Evolutionary conservation across 2,888 invertebrate genomes (phyloP).

Genomic region (Eupithecia subumbrata): DNA sequence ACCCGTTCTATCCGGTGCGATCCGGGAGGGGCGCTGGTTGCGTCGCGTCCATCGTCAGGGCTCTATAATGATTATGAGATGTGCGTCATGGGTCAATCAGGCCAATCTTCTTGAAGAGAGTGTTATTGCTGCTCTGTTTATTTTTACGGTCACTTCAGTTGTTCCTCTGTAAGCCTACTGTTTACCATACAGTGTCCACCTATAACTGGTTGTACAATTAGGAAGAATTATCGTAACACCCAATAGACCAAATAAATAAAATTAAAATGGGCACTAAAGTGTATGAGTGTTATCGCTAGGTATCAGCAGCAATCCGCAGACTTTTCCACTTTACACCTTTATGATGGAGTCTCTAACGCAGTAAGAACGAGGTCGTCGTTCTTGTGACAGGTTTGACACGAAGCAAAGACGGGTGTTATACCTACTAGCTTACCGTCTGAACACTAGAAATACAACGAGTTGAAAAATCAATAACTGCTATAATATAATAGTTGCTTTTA

Average conservation of each 20-base stretch:
- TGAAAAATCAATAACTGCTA: background rate
- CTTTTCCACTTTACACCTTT: background rate
- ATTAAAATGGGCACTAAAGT: background rate
- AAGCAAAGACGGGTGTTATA: conserved; percentile 1
- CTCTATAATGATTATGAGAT: background rate
- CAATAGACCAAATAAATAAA: too few relatives aligned
- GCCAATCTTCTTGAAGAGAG: too few relatives aligned
- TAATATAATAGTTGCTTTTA: background rate
- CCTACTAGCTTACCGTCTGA: background rate
- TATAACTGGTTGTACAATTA: too few relatives aligned
- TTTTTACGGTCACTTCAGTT: too few relatives aligned
- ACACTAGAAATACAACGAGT: background rate
- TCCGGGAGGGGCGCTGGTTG: background rate
- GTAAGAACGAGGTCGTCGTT: conserved; percentile 32
- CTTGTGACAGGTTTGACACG: conserved; percentile 43
- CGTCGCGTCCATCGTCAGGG: background rate
- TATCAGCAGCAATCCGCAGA: background rate
- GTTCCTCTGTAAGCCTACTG: too few relatives aligned
- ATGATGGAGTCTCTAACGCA: background rate
- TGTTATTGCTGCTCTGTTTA: too few relatives aligned
- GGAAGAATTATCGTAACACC: too few relatives aligned
- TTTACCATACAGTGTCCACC: too few relatives aligned
- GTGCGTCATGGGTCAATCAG: background rate
- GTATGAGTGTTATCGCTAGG: background rate
- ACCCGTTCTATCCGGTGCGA: background rate